Percentiles rank a stretch among this genome's conserved stretches.
Evolutionary conservation across 1,140 invertebrate genomes (phyloP).

Genomic region (Sinonovacula constricta): DNA sequence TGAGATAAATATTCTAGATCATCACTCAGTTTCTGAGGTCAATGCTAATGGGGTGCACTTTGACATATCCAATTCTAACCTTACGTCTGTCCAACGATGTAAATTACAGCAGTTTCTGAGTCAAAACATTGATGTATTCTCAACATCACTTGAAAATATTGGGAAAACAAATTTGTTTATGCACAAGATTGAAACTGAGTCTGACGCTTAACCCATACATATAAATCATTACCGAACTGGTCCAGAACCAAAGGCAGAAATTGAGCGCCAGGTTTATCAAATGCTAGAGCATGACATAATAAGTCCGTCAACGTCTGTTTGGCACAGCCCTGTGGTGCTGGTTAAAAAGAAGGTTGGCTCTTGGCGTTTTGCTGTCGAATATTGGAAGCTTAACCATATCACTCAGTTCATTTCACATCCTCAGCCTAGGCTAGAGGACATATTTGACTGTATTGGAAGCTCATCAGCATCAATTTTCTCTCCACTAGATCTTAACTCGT

Average conservation of each 20-base stretch:
- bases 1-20: conserved; percentile 4
- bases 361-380: conserved; percentile 56
- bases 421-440: conserved; percentile 36
- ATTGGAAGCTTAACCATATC: conserved; percentile 53
- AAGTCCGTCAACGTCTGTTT: conserved; percentile 21
- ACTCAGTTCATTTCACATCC: conserved; percentile 22
- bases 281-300: conserved; percentile 35
- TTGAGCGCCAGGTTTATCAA: conserved; percentile 42
- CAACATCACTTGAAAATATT: conserved; percentile 33
- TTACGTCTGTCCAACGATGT: conserved; percentile 12
- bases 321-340: conserved; percentile 54
- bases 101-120: conserved; percentile 37
- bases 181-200: conserved; percentile 50
- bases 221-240: conserved; percentile 23
- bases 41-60: neutral
- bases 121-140: conserved; percentile 53
- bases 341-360: conserved; percentile 51
- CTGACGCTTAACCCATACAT: conserved; percentile 26
- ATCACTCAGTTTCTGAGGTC: no score
- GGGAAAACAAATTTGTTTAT: conserved; percentile 41
- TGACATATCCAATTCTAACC: conserved; percentile 30
- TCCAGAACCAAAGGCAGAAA: conserved; percentile 36
- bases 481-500: conserved; percentile 49
- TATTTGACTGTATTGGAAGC: conserved; percentile 36
- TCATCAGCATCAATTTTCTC: conserved; percentile 25